A percentile compares a stretch with the other conserved stretches of the same genome.
Evolutionary conservation across 2,113 vertebrate species (phyloP).

Genomic region (Podarcis muralis): DNA sequence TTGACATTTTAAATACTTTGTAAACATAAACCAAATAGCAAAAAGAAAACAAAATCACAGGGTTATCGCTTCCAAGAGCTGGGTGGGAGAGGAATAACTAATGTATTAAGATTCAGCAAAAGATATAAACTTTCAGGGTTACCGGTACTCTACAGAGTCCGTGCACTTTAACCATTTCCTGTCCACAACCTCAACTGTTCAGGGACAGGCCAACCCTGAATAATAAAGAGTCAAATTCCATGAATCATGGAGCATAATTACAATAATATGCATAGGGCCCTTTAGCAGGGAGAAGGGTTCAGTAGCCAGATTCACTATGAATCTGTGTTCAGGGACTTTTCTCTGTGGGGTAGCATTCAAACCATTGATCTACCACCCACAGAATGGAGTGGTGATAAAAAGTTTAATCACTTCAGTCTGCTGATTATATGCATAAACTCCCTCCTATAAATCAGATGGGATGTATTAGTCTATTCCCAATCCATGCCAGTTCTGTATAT

Average conservation of each 20-base stretch:
- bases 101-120: not conserved
- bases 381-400: not conserved
- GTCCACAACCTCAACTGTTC: not conserved
- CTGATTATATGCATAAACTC: not conserved
- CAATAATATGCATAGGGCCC: not conserved
- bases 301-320: not conserved
- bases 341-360: not conserved
- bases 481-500: no score
- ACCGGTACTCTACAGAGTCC: not conserved
- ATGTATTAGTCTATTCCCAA: no score
- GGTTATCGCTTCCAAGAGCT: not conserved
- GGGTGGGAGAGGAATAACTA: not conserved
- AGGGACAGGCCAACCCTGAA: not conserved
- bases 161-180: not conserved
- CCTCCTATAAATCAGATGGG: not conserved
- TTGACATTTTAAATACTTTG: not conserved
- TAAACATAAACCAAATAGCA: not conserved
- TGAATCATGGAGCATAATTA: not conserved
- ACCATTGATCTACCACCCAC: not conserved
- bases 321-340: not conserved
- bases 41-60: not conserved
- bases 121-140: not conserved
- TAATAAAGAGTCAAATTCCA: not conserved
- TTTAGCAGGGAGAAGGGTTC: not conserved
- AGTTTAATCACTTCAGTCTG: not conserved